These are phyloP conservation scores for Mamestra configurata DNA, from an alignment of 1,140 invertebrate species.

Conservation along the genomic window DNA sequence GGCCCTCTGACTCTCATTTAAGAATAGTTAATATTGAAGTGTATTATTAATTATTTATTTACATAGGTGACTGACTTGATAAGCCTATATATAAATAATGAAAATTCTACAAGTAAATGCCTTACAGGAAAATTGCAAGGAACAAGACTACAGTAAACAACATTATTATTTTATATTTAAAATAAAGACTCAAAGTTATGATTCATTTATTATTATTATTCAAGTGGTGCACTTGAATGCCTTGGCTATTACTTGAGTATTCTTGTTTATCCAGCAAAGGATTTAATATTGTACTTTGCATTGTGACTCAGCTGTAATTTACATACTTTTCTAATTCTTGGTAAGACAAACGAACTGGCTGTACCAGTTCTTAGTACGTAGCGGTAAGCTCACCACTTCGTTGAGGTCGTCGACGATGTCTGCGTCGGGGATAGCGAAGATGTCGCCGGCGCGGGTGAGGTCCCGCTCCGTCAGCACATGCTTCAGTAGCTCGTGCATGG, in stretches of 20 bases:
- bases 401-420: constrained; percentile 95
- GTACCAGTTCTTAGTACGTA: constrained; percentile 2
- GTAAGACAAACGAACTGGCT: constrained; percentile 6
- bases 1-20: background rate
- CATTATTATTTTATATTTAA: background rate
- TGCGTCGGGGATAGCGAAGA: constrained; percentile 95
- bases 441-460: constrained; percentile 96
- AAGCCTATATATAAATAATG: background rate
- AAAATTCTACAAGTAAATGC: background rate
- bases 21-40: background rate
- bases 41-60: background rate
- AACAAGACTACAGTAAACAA: background rate
- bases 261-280: background rate
- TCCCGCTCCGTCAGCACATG: constrained; percentile 95
- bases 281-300: constrained; percentile 2
- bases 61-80: constrained; percentile 3
- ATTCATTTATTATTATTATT: constrained; percentile 9
- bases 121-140: constrained; percentile 12
- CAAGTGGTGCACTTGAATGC: background rate
- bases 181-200: background rate
- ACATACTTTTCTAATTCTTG: constrained; percentile 38
- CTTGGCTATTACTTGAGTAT: background rate
- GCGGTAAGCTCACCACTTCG: constrained; percentile 90
- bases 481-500: constrained; percentile 96
- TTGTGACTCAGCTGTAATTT: constrained; percentile 12